Conservation (phyloP, 1,140 invertebrate genomes). For the Holcopasites calliopsidis region DNA sequence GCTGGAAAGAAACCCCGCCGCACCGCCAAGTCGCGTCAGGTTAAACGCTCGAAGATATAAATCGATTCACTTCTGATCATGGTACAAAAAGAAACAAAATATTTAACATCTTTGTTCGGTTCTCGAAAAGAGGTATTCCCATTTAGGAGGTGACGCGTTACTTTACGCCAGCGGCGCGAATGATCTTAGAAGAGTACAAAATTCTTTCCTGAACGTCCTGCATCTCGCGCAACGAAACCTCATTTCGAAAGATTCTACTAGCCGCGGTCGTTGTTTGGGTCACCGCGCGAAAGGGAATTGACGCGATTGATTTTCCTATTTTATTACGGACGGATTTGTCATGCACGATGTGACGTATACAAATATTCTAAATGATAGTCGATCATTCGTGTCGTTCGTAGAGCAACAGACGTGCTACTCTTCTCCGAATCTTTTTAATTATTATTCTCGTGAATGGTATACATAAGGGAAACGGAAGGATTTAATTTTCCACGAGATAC, state of each 20-base stretch:
- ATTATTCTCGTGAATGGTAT: constrained; percentile 53
- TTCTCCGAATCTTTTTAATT: constrained; percentile 34
- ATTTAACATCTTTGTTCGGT: constrained; percentile 59
- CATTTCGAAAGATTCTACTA: constrained; percentile 45
- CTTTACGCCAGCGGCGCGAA: constrained; percentile 57
- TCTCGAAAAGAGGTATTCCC: constrained; percentile 51
- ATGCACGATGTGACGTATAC: constrained; percentile 38
- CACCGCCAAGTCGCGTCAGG: constrained; percentile 74
- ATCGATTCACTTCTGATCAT: constrained; percentile 68
- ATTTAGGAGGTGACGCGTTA: constrained; percentile 37
- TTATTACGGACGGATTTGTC: constrained; percentile 49
- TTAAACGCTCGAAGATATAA: constrained; percentile 78
- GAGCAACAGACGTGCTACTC: constrained; percentile 45
- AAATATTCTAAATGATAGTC: constrained; percentile 67
- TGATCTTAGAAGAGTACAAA: constrained; percentile 73
- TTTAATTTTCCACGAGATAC: constrained; percentile 43
- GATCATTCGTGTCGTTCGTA: constrained; percentile 56
- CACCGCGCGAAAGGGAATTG: constrained; percentile 35
- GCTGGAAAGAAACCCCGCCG: constrained; percentile 74
- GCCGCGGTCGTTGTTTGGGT: constrained; percentile 30
- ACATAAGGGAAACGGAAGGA: constrained; percentile 39
- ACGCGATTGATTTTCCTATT: constrained; percentile 50
- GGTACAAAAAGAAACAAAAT: constrained; percentile 72
- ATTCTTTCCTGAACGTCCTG: constrained; percentile 65
- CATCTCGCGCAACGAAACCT: constrained; percentile 61